phyloP scores from a whole-genome alignment of 2,797 vertebrate species.

The Rhinophrynus dorsalis region DNA sequence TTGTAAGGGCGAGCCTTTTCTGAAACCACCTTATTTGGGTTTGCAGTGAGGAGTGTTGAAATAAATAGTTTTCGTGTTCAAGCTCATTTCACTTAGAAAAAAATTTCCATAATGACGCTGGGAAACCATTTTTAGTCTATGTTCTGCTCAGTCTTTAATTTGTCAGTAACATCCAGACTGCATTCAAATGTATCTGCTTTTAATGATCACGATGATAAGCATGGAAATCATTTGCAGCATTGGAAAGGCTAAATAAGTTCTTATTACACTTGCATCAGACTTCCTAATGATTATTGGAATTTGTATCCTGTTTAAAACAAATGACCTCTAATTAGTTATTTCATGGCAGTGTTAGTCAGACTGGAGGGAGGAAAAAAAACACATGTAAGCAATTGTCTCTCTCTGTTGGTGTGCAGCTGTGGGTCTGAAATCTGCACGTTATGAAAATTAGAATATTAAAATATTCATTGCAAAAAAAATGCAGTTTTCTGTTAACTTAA shows the following conservation, averaged over 20 bases:
- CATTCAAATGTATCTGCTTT: constrained; percentile 14
- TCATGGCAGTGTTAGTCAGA: constrained; percentile 51
- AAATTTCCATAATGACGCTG: neutral
- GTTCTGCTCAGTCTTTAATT: constrained; percentile 4
- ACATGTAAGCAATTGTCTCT: neutral
- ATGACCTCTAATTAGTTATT: constrained; percentile 53
- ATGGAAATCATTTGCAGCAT: constrained; percentile 8
- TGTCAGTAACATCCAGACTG: constrained; percentile 17
- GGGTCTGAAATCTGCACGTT: neutral
- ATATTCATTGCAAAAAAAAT: constrained; percentile 1
- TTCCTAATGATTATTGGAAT: constrained; percentile 52
- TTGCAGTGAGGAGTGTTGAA: neutral
- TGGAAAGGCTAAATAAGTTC: constrained; percentile 27
- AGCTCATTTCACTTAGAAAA: constrained; percentile 3
- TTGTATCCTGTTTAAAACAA: constrained; percentile 54
- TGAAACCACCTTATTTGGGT: neutral
- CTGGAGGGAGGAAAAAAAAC: constrained; percentile 37
- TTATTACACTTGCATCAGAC: constrained; percentile 15
- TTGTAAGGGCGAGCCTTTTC: too few relatives aligned
- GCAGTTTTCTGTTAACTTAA: neutral
- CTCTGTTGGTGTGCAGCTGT: neutral
- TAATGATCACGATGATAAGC: constrained; percentile 12
- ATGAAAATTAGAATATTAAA: neutral
- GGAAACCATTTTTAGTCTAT: neutral
- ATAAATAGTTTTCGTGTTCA: neutral